Base-by-base conservation (phyloP, 2,888 invertebrate species). In the Tachina fera region DNA sequence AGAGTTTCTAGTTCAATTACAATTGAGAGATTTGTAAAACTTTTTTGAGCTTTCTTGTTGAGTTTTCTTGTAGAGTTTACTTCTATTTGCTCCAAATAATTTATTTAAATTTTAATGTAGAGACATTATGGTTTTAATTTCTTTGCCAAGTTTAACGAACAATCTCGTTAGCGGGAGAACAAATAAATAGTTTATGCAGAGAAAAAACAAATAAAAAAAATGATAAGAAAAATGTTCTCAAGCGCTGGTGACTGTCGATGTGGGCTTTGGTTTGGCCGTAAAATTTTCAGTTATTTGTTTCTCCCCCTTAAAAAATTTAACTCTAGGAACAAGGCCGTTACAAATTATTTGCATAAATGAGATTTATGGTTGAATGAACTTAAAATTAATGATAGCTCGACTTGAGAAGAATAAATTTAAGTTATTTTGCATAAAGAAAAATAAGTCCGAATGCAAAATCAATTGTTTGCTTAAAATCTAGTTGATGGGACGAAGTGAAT, bases 331-430 rank as follows among this genome's bases (percentile, higher is more conserved):
- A 53, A 81, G 16, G 75, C 67, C 45, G 67, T 70, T 78, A 80
- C 74, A 83, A 83, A 83, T 80, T 72, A 83, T 86, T 86, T 86
- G 75, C 86, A 72, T 82, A 83, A 79, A 79, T n/a, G 47, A 78
- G 45, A 49, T 79, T 83, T 68, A 76, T 67, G 75, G 79, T 83
- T 83, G 83, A 86, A 75, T 79, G 79, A 79, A 79, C 83, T 83
- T 68, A n/a, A 68, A 86, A 83, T 86, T 80, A 86, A 76, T 80
- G 79, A 68, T 49, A 60, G 86, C 85, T 60, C 53, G 86, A 87
- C 60, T 68, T 51, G 60, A 19, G 43, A 16, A 45, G 1, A 60
- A 78, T 19, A 51, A 68, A 61, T 70, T 65, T 60, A 43, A 49
- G 51, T 51, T 70, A 61, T 41, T 70, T 53, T 4, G 5, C 14